These are phyloP conservation scores for Diabrotica undecimpunctata DNA, from an alignment of 1,140 invertebrate genomes.

Conservation along the genomic window DNA sequence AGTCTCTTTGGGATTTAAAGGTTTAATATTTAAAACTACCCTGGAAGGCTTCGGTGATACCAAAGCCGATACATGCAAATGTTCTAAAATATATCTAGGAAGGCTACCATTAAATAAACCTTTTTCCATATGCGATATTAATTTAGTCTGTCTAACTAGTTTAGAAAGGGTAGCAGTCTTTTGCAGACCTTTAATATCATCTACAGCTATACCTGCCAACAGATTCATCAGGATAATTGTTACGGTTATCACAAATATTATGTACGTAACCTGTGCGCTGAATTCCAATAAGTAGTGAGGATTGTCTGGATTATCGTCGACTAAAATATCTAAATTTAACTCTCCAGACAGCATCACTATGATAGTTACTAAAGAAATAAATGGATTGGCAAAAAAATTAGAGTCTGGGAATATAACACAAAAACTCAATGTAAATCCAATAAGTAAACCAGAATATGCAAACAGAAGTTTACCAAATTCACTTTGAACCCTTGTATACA, in stretches of 20 bases:
- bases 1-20: conserved; percentile 24
- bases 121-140: conserved; percentile 27
- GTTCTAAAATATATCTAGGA: conserved; percentile 15
- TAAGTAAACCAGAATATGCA: conserved; percentile 75
- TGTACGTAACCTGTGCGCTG: conserved; percentile 19
- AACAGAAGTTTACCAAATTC: conserved; percentile 79
- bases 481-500: conserved; percentile 79
- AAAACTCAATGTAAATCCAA: conserved; percentile 81
- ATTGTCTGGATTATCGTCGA: conserved; percentile 20
- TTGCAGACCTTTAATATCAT: conserved; percentile 28
- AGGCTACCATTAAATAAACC: conserved; percentile 19
- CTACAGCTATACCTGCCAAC: conserved; percentile 27
- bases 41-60: conserved; percentile 22
- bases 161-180: conserved; percentile 27
- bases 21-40: conserved; percentile 23
- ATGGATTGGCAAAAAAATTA: conserved; percentile 70
- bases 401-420: conserved; percentile 79
- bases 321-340: conserved; percentile 58
- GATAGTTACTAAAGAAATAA: conserved; percentile 75
- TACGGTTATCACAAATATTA: conserved; percentile 22
- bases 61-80: conserved; percentile 15
- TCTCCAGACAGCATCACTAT: conserved; percentile 88
- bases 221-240: conserved; percentile 30
- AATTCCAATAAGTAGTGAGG: conserved; percentile 14
- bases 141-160: conserved; percentile 24